Percentiles rank a stretch among this genome's conserved stretches.
Conservation (phyloP, 2,888 invertebrate species). For the Marasmarcha lunaedactyla region DNA sequence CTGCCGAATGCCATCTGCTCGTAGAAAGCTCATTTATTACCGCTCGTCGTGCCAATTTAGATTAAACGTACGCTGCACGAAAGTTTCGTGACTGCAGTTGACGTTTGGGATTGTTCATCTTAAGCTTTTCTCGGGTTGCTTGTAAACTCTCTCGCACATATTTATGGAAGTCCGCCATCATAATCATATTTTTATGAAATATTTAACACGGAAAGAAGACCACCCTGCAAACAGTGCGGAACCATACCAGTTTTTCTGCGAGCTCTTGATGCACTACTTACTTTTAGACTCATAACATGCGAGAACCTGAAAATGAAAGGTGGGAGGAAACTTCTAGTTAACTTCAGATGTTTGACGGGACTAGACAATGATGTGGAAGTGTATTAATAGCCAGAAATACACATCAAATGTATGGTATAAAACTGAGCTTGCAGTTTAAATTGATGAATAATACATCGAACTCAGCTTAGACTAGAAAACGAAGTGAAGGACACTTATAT, state of each 20-base stretch:
- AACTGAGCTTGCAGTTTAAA: no score
- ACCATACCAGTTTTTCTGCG: background rate
- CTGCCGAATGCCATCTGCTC: constrained; percentile 32
- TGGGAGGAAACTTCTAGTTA: background rate
- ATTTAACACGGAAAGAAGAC: background rate
- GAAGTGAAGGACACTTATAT: no score
- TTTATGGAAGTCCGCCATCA: no score
- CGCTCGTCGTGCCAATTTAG: constrained; percentile 13
- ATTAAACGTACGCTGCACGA: constrained; percentile 6
- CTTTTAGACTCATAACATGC: background rate
- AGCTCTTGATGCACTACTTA: background rate
- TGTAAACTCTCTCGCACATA: no score
- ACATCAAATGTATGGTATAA: no score
- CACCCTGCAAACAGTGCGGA: background rate
- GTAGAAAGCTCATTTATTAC: constrained; percentile 42
- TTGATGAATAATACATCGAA: no score
- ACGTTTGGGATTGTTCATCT: background rate
- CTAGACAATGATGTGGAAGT: no score
- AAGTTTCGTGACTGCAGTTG: constrained; percentile 8
- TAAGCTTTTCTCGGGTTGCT: no score
- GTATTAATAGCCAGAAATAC: no score
- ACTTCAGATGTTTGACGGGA: no score
- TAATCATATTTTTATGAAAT: no score
- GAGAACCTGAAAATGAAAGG: constrained; percentile 1
- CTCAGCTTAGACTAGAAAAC: no score